Conservation (phyloP, 1,140 invertebrate species). For the Nasonia longicornis region DNA sequence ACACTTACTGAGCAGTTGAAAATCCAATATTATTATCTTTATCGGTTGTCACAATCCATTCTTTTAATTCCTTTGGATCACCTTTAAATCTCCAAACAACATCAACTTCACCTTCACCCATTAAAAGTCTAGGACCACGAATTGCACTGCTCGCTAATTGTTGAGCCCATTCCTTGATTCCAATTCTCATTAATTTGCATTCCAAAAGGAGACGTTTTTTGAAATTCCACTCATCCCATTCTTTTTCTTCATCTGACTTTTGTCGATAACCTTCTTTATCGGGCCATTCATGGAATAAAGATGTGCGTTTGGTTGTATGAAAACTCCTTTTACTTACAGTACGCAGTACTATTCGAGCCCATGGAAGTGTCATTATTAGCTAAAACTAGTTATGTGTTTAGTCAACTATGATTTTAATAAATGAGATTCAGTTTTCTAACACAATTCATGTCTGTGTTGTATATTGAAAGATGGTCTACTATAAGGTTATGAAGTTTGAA, state of each 20-base stretch:
- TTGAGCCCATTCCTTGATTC: slow-evolving; percentile 75
- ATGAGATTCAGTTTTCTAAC: too few species aligned
- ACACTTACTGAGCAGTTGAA: slow-evolving; percentile 73
- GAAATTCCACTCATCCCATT: slow-evolving; percentile 38
- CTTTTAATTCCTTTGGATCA: slow-evolving; percentile 72
- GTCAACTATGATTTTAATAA: neutral
- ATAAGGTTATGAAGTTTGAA: neutral
- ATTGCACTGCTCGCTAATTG: slow-evolving; percentile 63
- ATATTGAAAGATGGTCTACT: neutral
- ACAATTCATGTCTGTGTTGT: too few species aligned
- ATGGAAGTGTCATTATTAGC: slow-evolving; percentile 23
- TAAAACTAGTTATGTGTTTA: neutral
- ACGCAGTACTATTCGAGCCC: neutral
- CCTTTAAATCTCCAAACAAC: slow-evolving; percentile 78
- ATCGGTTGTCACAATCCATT: slow-evolving; percentile 83
- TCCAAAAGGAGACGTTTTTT: slow-evolving; percentile 74
- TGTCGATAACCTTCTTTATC: slow-evolving; percentile 13
- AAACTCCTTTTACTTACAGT: slow-evolving; percentile 24
- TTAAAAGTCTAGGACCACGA: slow-evolving; percentile 36
- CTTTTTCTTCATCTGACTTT: slow-evolving; percentile 40
- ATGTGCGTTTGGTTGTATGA: slow-evolving; percentile 19
- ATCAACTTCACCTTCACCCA: slow-evolving; percentile 75
- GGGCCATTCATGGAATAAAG: slow-evolving; percentile 37
- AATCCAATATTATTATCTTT: slow-evolving; percentile 84
- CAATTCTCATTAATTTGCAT: slow-evolving; percentile 75